phyloP scores from a whole-genome alignment of 2,888 invertebrate genomes.

The Odontocolon sp. region DNA sequence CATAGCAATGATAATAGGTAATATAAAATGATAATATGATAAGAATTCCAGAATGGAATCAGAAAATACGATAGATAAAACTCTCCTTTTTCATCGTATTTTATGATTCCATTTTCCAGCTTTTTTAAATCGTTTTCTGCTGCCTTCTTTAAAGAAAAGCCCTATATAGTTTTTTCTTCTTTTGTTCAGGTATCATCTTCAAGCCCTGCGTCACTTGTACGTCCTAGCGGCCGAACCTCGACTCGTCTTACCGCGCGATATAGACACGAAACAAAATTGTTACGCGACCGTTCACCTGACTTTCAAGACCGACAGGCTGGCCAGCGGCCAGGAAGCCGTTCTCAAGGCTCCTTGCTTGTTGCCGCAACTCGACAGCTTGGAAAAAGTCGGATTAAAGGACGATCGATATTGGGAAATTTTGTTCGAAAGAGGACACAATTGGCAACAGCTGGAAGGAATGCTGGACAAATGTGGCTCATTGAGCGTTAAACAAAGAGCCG shows the following conservation, averaged over 20 bases:
- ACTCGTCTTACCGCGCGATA: constrained; percentile 92
- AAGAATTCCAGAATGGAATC: no score
- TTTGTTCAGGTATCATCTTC: constrained; percentile 92
- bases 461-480: constrained; percentile 87
- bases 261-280: constrained; percentile 90
- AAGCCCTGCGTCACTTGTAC: constrained; percentile 98
- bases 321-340: constrained; percentile 82
- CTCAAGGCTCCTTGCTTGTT: constrained; percentile 92
- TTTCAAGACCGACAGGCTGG: constrained; percentile 79
- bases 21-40: constrained; percentile 7
- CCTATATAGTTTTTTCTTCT: constrained; percentile 34
- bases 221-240: constrained; percentile 96
- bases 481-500: constrained; percentile 94
- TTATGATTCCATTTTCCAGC: no score
- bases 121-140: no score
- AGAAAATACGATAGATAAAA: no score
- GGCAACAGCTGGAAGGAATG: constrained; percentile 89
- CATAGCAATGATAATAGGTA: constrained; percentile 98
- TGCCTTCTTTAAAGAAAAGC: no score
- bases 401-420: constrained; percentile 94
- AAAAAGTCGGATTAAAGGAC: constrained; percentile 90
- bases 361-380: constrained; percentile 89
- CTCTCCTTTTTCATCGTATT: no score
- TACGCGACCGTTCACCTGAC: constrained; percentile 87
- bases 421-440: constrained; percentile 91